Evolutionary conservation across 64 coral and sea anemone species (phyloP), one percentile per base, ranked within the genome.

Genomic region (Dendrophyllia cribrosa): DNA sequence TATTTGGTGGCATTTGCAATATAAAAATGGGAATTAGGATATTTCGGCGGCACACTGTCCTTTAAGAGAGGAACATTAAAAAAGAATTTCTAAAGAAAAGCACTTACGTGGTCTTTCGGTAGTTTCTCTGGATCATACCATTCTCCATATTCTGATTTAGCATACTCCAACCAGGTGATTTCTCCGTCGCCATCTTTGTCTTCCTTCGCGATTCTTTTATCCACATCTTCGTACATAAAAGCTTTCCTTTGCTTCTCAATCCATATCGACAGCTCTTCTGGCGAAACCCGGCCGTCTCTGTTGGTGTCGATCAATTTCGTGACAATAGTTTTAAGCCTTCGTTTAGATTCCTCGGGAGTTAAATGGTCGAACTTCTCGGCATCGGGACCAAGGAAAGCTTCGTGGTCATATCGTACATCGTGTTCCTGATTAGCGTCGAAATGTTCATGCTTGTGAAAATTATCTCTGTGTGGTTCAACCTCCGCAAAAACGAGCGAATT

Each of bases 141-240:
- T 88, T 96, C 88, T 49, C 97, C 97, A 69, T 94, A 99, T 16
- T 90, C 87, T 9, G 88, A 83, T 68, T 88, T 71, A 55, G 83
- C 90, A 59, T 99, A 99, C 68, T 99, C 97, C 12, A 93, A 78
- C 97, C 97, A 99, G 6, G 97, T 94, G 58, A 99, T 83, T 84
- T 91, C 96, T 4, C 94, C 58, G 45, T 99, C 94, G 16, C 89
- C 92, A 77, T 99, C 88, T 86, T 88, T 91, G 71, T 99, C 97
- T 34, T 99, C 93, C 7, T 85, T 56, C 4, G 86, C 69, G 25
- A 99, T 99, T 25, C 93, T 93, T n/a, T 99, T 89, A 19, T 96
- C 95, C 7, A 99, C 88, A 1, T 92, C 97, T 74, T 99, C 97
- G 16, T 99, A 99, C 97, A 99, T 99, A 11, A 99, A 99, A 14